Conservation (phyloP, 2,113 vertebrate genomes). For the Myxocyprinus asiaticus region DNA sequence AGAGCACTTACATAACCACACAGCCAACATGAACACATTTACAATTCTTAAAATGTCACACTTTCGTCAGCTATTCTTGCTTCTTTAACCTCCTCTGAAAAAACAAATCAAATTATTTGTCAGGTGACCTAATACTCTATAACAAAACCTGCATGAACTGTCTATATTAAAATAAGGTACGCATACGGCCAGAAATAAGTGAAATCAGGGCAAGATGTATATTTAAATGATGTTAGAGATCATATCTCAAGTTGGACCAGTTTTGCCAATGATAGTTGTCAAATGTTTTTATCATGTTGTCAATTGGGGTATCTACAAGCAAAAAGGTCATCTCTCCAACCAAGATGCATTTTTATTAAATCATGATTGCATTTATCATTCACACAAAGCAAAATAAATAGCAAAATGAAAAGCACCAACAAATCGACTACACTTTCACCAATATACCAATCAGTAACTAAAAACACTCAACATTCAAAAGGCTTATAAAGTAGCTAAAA, state of each 20-base stretch:
- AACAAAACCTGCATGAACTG: no score
- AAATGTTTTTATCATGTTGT: no score
- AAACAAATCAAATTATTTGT: no score
- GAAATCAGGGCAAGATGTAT: neutral
- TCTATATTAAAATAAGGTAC: slow-evolving; percentile 12
- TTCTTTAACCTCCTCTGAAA: no score
- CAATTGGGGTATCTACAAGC: neutral
- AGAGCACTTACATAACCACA: slow-evolving; percentile 47
- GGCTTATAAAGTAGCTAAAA: slow-evolving; percentile 24
- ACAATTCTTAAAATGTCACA: slow-evolving; percentile 9
- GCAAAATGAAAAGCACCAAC: slow-evolving; percentile 30
- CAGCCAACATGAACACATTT: slow-evolving; percentile 35
- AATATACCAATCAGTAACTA: neutral
- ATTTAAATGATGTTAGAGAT: neutral
- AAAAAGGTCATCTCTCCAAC: neutral
- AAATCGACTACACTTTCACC: slow-evolving; percentile 34
- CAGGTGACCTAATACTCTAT: no score
- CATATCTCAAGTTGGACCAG: no score
- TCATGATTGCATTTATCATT: slow-evolving; percentile 34
- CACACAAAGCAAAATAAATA: slow-evolving; percentile 48
- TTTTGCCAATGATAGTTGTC: no score
- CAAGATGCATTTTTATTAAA: neutral
- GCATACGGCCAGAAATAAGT: slow-evolving; percentile 33
- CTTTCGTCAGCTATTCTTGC: neutral
- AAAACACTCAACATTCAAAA: slow-evolving; percentile 44